Conservation (phyloP, 2,113 vertebrate genomes). For the Xiphophorus hellerii region DNA sequence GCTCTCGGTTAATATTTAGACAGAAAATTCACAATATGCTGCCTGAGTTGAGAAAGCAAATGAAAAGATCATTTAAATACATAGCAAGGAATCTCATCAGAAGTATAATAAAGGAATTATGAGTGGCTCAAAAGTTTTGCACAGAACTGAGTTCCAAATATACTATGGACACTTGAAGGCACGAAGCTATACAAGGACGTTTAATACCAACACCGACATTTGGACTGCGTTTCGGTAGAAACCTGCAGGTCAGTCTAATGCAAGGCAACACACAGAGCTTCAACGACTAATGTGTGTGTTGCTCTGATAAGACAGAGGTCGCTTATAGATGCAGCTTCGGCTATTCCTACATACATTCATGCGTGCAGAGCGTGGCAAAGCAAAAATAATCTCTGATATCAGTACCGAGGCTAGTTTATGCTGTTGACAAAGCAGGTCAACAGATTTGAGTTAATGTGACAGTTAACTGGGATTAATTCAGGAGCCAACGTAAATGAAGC, state of each 20-base stretch:
- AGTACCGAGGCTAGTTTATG: constrained; percentile 60
- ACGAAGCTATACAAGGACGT: not conserved
- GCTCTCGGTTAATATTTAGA: too few species aligned
- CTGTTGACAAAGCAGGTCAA: constrained; percentile 63
- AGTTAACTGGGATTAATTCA: constrained; percentile 80
- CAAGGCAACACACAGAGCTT: not conserved
- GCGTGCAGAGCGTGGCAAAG: constrained; percentile 45
- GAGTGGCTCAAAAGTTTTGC: not conserved
- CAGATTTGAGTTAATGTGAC: constrained; percentile 78
- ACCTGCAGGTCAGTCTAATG: not conserved
- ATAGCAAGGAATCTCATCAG: too few species aligned
- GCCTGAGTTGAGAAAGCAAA: too few species aligned
- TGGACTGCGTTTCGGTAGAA: not conserved
- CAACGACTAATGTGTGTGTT: not conserved
- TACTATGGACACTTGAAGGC: not conserved
- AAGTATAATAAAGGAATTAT: not conserved
- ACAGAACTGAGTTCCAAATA: not conserved
- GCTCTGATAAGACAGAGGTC: constrained; percentile 7
- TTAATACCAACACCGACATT: not conserved
- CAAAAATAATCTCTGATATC: constrained; percentile 54
- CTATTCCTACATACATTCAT: constrained; percentile 37
- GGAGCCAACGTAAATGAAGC: constrained; percentile 78
- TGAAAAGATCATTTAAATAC: too few species aligned
- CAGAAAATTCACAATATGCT: too few species aligned
- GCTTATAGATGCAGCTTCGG: constrained; percentile 36